Conservation (phyloP, 2,797 vertebrate species). For the Melanotaenia trifasciata region DNA sequence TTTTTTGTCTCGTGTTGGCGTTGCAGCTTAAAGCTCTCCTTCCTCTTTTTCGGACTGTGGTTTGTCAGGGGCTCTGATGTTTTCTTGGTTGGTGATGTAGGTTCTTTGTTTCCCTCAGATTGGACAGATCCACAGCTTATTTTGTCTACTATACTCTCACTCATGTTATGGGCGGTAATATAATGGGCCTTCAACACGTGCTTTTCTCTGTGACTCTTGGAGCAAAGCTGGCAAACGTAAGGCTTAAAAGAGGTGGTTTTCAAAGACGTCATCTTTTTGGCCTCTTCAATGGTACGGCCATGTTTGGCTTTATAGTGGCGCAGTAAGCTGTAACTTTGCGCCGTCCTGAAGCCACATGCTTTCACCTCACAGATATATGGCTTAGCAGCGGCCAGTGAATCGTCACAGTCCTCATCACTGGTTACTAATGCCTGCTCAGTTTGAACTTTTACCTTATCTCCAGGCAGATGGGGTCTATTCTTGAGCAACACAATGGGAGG, state of each 20-base stretch:
- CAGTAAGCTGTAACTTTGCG: slow-evolving; percentile 90
- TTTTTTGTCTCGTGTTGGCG: slow-evolving; percentile 54
- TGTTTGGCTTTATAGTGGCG: slow-evolving; percentile 93
- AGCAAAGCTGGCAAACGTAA: slow-evolving; percentile 94
- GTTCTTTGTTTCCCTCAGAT: slow-evolving; percentile 68
- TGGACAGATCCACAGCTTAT: slow-evolving; percentile 78
- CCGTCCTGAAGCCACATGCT: slow-evolving; percentile 89
- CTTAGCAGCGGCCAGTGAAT: slow-evolving; percentile 86
- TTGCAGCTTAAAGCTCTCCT: slow-evolving; percentile 45
- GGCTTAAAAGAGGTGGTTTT: slow-evolving; percentile 92
- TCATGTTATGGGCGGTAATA: slow-evolving; percentile 88
- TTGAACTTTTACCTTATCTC: slow-evolving; percentile 32
- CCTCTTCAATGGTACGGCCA: slow-evolving; percentile 87
- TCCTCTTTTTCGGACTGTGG: slow-evolving; percentile 37
- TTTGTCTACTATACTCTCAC: slow-evolving; percentile 79
- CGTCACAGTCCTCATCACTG: slow-evolving; percentile 54
- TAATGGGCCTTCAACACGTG: slow-evolving; percentile 91
- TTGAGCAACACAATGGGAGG: slow-evolving; percentile 73
- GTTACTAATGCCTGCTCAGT: slow-evolving; percentile 13
- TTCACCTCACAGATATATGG: slow-evolving; percentile 91
- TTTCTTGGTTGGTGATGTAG: slow-evolving; percentile 19
- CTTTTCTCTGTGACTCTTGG: slow-evolving; percentile 91
- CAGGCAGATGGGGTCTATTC: slow-evolving; percentile 49
- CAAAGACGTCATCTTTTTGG: slow-evolving; percentile 84
- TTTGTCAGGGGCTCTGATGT: slow-evolving; percentile 30